Conservation (phyloP, 2,888 invertebrate species). For the Metopia argyrocephala region DNA sequence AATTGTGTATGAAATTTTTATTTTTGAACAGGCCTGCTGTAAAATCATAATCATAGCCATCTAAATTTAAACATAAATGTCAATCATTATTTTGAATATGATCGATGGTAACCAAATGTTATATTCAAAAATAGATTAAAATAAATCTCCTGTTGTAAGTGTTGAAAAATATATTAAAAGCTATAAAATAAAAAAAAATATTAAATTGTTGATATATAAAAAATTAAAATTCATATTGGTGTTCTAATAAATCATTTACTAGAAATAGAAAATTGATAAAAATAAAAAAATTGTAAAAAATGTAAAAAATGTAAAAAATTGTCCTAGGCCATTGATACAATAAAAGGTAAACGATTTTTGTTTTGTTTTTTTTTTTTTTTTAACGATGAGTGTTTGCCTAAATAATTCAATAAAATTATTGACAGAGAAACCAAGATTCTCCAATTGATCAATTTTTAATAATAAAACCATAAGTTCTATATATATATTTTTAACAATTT, state of each 20-base stretch:
- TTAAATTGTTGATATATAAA: not conserved
- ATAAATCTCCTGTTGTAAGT: not conserved
- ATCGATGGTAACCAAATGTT: constrained; percentile 11
- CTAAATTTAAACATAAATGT: constrained; percentile 13
- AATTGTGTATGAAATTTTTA: too few relatives aligned
- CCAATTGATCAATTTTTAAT: too few relatives aligned
- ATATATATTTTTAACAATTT: too few relatives aligned
- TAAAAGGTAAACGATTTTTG: too few relatives aligned
- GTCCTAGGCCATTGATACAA: not conserved
- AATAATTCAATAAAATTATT: too few relatives aligned
- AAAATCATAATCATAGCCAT: too few relatives aligned
- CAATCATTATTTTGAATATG: constrained; percentile 23
- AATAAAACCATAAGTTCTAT: too few relatives aligned
- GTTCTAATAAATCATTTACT: not conserved
- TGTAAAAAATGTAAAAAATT: not conserved
- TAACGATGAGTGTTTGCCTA: too few relatives aligned
- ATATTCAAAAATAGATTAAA: not conserved
- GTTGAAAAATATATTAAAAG: not conserved
- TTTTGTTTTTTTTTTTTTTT: too few relatives aligned
- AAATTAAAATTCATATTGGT: not conserved
- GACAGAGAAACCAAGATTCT: too few relatives aligned
- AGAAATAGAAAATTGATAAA: not conserved
- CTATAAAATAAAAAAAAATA: not conserved
- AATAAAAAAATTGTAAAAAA: not conserved
- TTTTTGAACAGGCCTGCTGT: too few relatives aligned